Evolutionary conservation across 2,797 vertebrate species (phyloP), one percentile per base, ranked within the genome.

Genomic region (Toxotes lorentzi): DNA sequence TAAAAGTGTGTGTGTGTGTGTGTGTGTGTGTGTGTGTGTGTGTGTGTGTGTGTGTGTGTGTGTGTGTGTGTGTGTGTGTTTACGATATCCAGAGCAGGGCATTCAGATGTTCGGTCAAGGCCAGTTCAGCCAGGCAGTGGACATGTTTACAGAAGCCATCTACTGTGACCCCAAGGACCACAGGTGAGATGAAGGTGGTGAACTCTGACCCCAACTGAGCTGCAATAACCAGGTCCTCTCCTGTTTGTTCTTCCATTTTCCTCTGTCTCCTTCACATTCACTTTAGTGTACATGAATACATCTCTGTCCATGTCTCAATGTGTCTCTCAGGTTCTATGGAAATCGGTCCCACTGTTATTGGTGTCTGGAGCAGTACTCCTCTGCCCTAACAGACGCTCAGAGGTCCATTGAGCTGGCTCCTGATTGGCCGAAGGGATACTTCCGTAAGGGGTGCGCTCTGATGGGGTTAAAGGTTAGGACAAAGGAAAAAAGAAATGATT

Each of bases 381-480:
- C 85, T 23, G 95, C 95, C 7, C 86, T 95, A 0, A 43, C 63
- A 7, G 95, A 96, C 40, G 94, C 95, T 23, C 93, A 91, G 77
- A 91, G 66, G 56, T 93, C 95, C 78, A 94, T 96, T 48, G 83
- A 90, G 51, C 91, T 96, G 4, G 90, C 92, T 34, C 87, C 92
- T 13, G 84, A 89, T 57, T 95, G 94, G 91, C 93, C 95, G 0
- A 95, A 93, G 79, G 94, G 95, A 41, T 90, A 93, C 82, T 96
- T 94, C 81, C 90, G 95, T 16, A 94, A 93, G 48, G 95, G 94
- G 8, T 93, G 93, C 35, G 94, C 95, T n/a, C 88, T 95, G 53
- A 92, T 94, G 91, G 94, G 94, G 23, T 89, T 94, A 73, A 94
- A 93, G 93, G 95, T 95, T n/a, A n/a, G n/a, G n/a, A n/a, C n/a